phyloP scores from a whole-genome alignment of 2,113 vertebrate genomes.

The Panurus biarmicus region DNA sequence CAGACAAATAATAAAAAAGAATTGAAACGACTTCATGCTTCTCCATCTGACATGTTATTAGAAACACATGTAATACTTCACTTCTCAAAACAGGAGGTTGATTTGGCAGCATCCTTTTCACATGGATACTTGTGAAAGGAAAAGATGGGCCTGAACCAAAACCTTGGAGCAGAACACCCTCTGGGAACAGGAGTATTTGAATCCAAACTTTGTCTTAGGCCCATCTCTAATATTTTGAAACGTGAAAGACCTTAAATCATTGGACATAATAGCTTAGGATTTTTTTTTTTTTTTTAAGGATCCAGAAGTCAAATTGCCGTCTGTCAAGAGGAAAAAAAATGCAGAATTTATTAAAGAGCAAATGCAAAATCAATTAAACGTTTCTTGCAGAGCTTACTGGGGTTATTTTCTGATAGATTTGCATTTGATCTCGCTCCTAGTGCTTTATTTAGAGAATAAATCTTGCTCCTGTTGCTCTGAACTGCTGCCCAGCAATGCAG shows the following conservation, averaged over 20 bases:
- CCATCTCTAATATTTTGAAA: background rate
- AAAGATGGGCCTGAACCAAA: constrained; percentile 41
- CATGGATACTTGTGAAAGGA: constrained; percentile 4
- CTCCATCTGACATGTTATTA: constrained; percentile 44
- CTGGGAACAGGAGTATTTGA: background rate
- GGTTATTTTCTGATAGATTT: background rate
- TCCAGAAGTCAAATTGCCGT: constrained; percentile 22
- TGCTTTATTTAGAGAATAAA: background rate
- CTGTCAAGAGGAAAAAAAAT: background rate
- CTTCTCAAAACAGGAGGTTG: constrained; percentile 40
- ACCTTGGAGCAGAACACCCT: background rate
- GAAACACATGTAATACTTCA: constrained; percentile 32
- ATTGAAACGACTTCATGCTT: constrained; percentile 39
- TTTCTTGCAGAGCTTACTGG: background rate
- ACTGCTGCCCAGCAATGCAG: background rate
- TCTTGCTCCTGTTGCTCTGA: background rate
- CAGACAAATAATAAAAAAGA: constrained; percentile 53
- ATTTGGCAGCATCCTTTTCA: constrained; percentile 24
- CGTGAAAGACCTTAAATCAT: background rate
- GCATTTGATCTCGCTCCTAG: background rate
- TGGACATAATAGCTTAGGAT: background rate
- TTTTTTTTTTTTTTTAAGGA: background rate
- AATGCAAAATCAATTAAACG: constrained; percentile 8
- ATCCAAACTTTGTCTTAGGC: constrained; percentile 1
- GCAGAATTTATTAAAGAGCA: background rate